phyloP scores from a whole-genome alignment of 2,113 vertebrate species.

The Xenotilapia caudafasciata region DNA sequence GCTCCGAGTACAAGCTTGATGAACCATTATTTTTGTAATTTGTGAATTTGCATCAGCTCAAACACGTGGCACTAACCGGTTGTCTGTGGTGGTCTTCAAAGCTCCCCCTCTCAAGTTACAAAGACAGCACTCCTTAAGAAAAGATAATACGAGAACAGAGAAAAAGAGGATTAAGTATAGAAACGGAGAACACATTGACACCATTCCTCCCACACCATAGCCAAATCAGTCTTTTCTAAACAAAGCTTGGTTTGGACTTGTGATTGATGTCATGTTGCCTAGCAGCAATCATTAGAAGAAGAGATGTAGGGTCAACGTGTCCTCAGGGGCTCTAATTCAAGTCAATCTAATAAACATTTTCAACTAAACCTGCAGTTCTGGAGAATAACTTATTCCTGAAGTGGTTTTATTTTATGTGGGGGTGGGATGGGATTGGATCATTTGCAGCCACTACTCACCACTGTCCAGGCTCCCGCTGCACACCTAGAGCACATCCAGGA shows the following conservation, averaged over 20 bases:
- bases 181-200: neutral
- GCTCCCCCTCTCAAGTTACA: conserved; percentile 94
- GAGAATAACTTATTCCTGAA: neutral
- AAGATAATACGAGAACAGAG: neutral
- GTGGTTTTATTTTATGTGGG: neutral
- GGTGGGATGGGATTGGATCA: neutral
- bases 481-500: conserved; percentile 90
- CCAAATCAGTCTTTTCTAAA: neutral
- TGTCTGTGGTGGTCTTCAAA: conserved; percentile 85
- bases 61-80: conserved; percentile 70
- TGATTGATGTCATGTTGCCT: neutral
- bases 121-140: conserved; percentile 86
- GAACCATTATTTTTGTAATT: neutral
- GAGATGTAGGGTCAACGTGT: neutral
- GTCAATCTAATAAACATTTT: neutral
- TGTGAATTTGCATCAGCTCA: neutral
- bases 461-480: conserved; percentile 77
- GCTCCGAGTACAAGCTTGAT: neutral
- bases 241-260: neutral
- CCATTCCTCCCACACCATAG: neutral
- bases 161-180: neutral
- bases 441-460: conserved; percentile 68
- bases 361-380: neutral
- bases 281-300: neutral
- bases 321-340: neutral